Conservation (phyloP, 1,140 invertebrate genomes). For the Orius laevigatus region DNA sequence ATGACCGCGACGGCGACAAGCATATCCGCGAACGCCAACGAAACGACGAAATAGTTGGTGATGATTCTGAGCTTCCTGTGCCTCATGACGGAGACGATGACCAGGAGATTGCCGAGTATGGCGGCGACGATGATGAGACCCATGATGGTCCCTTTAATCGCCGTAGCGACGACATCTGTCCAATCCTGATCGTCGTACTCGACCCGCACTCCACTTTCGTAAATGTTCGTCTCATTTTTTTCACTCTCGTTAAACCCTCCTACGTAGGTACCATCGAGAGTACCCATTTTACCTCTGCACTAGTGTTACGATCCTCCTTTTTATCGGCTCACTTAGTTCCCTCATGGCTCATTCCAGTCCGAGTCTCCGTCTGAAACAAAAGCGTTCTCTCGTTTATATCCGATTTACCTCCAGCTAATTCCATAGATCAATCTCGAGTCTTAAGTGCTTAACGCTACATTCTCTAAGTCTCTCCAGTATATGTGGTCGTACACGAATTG, state of each 20-base stretch:
- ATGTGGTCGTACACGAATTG: too few species aligned
- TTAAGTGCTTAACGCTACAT: too few species aligned
- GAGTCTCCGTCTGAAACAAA: not conserved
- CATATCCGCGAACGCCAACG: constrained; percentile 78
- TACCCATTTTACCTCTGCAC: not conserved
- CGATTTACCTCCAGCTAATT: too few species aligned
- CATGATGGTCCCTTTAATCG: constrained; percentile 33
- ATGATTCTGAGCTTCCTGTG: constrained; percentile 62
- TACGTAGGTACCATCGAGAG: not conserved
- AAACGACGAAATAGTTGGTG: constrained; percentile 92
- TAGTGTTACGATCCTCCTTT: not conserved
- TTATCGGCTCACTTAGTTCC: not conserved
- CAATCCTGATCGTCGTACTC: constrained; percentile 6
- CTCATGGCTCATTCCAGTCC: constrained; percentile 5
- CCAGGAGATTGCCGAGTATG: constrained; percentile 70
- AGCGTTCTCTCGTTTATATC: not conserved
- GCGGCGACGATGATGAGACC: constrained; percentile 70
- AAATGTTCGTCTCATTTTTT: not conserved
- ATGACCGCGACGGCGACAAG: constrained; percentile 81
- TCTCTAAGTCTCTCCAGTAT: too few species aligned
- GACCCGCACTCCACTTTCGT: not conserved
- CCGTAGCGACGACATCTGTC: constrained; percentile 5
- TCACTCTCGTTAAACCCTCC: not conserved
- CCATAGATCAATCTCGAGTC: too few species aligned
- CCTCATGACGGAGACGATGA: constrained; percentile 59